Evolutionary conservation across 2,797 vertebrate genomes (phyloP).

Genomic region (Manis javanica): DNA sequence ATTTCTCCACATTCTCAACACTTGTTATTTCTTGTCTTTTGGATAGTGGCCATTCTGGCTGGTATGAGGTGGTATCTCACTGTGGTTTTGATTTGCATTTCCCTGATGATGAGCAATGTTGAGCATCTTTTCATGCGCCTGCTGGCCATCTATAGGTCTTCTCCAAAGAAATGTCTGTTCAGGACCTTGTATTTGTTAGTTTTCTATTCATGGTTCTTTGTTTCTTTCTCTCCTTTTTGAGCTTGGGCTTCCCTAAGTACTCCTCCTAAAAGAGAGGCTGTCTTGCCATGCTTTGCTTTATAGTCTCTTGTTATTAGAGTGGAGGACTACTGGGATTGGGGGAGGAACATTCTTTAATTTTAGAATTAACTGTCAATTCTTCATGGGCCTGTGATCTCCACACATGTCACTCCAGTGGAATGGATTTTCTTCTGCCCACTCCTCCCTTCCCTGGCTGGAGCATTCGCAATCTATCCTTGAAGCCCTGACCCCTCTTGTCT

Average conservation of each 20-base stretch:
- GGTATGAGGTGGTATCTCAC: no score
- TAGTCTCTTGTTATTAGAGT: not conserved
- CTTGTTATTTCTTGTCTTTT: no score
- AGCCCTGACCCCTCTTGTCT: not conserved
- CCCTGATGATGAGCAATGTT: no score
- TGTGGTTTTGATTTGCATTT: no score
- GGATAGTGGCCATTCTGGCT: no score
- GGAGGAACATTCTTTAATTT: not conserved
- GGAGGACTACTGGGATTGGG: no score
- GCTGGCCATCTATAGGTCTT: no score
- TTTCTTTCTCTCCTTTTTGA: not conserved
- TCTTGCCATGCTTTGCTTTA: not conserved
- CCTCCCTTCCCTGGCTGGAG: not conserved
- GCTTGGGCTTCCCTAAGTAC: not conserved
- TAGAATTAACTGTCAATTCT: not conserved
- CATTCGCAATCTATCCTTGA: not conserved
- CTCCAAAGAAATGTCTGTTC: no score
- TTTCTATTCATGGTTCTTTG: not conserved
- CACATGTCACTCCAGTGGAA: fast-evolving
- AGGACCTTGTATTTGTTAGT: not conserved
- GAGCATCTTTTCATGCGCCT: no score
- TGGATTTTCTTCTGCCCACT: not conserved
- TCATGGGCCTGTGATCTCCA: not conserved
- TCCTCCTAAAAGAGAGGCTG: not conserved
- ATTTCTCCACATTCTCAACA: no score